Percentiles rank a stretch among this genome's conserved stretches.
Evolutionary conservation across 2,888 invertebrate genomes (phyloP).

Genomic region (Platycheirus albimanus): DNA sequence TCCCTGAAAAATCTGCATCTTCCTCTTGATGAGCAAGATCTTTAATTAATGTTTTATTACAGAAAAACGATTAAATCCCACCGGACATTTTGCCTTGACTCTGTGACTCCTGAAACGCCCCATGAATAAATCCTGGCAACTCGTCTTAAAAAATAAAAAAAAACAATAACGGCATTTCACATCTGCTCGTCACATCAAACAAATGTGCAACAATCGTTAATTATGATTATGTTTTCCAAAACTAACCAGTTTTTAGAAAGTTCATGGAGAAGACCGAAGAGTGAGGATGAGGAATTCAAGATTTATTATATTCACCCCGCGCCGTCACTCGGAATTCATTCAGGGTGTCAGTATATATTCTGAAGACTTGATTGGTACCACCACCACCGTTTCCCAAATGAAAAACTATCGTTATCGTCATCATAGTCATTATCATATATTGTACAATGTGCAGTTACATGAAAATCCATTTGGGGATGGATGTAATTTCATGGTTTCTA

Average conservation of each 20-base stretch:
- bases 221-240: conserved; percentile 51
- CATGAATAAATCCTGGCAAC: conserved; percentile 65
- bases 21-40: background rate
- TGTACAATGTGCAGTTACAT: conserved; percentile 57
- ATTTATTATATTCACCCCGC: conserved; percentile 62
- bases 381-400: conserved; percentile 2
- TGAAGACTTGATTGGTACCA: conserved; percentile 67
- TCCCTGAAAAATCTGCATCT: conserved; percentile 1
- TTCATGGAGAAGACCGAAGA: background rate
- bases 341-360: conserved; percentile 67
- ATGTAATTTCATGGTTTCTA: conserved; percentile 65
- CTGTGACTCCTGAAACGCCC: conserved; percentile 64
- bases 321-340: conserved; percentile 45
- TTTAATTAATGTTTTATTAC: conserved; percentile 26
- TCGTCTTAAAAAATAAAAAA: conserved; percentile 19
- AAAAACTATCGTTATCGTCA: conserved; percentile 49
- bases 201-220: conserved; percentile 70
- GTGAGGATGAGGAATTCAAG: conserved; percentile 36
- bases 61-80: conserved; percentile 17
- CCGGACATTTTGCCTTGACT: conserved; percentile 37
- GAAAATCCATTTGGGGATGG: conserved; percentile 42
- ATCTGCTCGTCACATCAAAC: conserved; percentile 58
- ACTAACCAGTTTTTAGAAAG: conserved; percentile 56
- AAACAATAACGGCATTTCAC: conserved; percentile 15
- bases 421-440: conserved; percentile 67